phyloP scores from a whole-genome alignment of 1,140 invertebrate species.

The Leptinotarsa lineolata region DNA sequence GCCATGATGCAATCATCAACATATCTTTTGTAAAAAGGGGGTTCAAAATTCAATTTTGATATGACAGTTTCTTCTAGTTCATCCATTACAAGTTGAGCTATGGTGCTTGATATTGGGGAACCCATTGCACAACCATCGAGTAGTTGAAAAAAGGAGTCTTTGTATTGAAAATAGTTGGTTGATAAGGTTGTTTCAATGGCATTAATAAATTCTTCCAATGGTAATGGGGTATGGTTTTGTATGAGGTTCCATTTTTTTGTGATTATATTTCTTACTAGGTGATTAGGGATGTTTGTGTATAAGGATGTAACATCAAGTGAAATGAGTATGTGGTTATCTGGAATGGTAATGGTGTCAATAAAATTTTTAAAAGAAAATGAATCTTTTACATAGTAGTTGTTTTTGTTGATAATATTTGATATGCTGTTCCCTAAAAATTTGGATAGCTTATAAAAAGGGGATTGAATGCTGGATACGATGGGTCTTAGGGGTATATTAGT shows the following conservation, averaged over 20 bases:
- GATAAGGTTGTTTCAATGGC: conserved; percentile 5
- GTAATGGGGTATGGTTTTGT: conserved; percentile 17
- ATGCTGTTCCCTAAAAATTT: conserved; percentile 12
- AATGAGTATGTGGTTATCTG: conserved; percentile 8
- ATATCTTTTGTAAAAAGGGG: too few species aligned
- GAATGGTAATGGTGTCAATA: conserved; percentile 14
- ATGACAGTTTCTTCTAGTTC: conserved; percentile 17
- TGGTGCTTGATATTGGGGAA: conserved; percentile 21
- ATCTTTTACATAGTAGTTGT: conserved; percentile 13
- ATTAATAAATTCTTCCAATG: conserved; percentile 10
- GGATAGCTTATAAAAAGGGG: conserved; percentile 14
- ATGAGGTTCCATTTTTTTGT: conserved; percentile 23
- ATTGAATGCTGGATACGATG: background rate
- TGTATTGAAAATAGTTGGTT: conserved; percentile 16
- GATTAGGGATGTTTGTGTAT: conserved; percentile 24
- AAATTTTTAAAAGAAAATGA: conserved; percentile 18
- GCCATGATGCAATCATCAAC: too few species aligned
- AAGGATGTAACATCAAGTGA: conserved; percentile 17
- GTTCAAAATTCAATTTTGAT: too few species aligned
- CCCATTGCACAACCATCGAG: conserved; percentile 28
- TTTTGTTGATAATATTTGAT: background rate
- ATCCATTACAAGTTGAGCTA: conserved; percentile 19
- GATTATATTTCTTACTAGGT: background rate
- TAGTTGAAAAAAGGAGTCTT: conserved; percentile 24
- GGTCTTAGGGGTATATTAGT: conserved; percentile 15